phyloP scores from a whole-genome alignment of 1,140 invertebrate genomes.

The Lethrus apterus region DNA sequence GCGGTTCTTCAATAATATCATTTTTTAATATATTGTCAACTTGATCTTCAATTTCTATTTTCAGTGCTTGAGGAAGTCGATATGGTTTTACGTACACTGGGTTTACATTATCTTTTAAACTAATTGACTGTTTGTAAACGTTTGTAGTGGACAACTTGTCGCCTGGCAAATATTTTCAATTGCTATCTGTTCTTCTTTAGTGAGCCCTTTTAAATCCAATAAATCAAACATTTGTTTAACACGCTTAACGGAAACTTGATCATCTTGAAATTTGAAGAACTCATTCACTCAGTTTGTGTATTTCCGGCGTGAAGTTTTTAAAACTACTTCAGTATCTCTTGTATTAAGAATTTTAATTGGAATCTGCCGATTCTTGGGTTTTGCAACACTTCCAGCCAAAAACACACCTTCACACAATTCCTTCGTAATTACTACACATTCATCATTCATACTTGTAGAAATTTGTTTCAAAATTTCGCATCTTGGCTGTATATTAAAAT shows the following conservation, averaged over 20 bases:
- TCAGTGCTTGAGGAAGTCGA: no score
- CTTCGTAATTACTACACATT: constrained; percentile 19
- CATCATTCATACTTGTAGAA: no score
- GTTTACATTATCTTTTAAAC: no score
- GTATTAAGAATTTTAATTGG: constrained; percentile 18
- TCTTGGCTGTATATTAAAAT: constrained; percentile 14
- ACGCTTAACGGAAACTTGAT: constrained; percentile 13
- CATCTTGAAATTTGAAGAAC: constrained; percentile 10
- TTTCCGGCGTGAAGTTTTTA: constrained; percentile 19
- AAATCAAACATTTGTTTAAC: constrained; percentile 15
- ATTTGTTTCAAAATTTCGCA: constrained; percentile 19
- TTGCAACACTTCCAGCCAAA: constrained; percentile 12
- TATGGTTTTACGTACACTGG: no score
- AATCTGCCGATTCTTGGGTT: constrained; percentile 11
- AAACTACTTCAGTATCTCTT: constrained; percentile 10
- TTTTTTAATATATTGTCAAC: no score
- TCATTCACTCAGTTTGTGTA: constrained; percentile 14
- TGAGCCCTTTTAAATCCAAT: constrained; percentile 20
- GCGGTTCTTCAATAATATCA: no score
- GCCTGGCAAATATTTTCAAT: constrained; percentile 23
- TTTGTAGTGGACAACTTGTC: constrained; percentile 23
- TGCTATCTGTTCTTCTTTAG: constrained; percentile 25
- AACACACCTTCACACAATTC: constrained; percentile 17
- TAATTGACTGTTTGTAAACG: constrained; percentile 30
- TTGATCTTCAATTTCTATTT: no score